A percentile compares a stretch with the other conserved stretches of the same genome.
Conservation (phyloP, 2,888 invertebrate species). For the Diploptera punctata region DNA sequence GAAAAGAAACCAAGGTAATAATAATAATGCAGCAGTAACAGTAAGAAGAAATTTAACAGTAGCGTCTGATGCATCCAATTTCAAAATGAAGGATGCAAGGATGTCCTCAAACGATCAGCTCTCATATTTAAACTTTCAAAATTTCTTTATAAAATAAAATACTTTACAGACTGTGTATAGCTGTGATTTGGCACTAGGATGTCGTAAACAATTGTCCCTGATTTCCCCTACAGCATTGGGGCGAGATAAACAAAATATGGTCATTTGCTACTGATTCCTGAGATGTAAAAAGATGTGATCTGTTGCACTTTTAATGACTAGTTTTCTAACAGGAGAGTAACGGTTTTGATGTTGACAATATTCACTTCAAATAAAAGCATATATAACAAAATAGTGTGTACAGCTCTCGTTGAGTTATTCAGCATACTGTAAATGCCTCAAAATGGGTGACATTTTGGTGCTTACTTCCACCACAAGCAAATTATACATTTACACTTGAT, state of each 20-base stretch:
- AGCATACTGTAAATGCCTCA: conserved; percentile 31
- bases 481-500: background rate
- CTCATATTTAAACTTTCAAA: conserved; percentile 16
- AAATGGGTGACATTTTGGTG: conserved; percentile 17
- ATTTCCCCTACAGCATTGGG: conserved; percentile 33
- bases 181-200: conserved; percentile 44
- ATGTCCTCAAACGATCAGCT: conserved; percentile 26
- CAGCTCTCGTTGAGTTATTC: conserved; percentile 28
- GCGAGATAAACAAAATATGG: conserved; percentile 40
- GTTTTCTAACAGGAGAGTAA: conserved; percentile 42
- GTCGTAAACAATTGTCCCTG: conserved; percentile 40
- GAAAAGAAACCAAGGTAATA: conserved; percentile 13
- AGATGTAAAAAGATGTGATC: conserved; percentile 42
- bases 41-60: background rate
- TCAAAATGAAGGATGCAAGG: background rate
- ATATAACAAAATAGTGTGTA: conserved; percentile 36
- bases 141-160: conserved; percentile 34
- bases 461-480: conserved; percentile 8
- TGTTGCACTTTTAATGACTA: conserved; percentile 44
- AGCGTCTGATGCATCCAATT: background rate
- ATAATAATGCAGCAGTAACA: conserved; percentile 24
- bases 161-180: conserved; percentile 35
- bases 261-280: conserved; percentile 44
- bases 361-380: conserved; percentile 32
- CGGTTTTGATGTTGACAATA: conserved; percentile 35